These are phyloP conservation scores for Tenebrosternarchus preto DNA, from an alignment of 2,113 vertebrate genomes.

Conservation along the genomic window DNA sequence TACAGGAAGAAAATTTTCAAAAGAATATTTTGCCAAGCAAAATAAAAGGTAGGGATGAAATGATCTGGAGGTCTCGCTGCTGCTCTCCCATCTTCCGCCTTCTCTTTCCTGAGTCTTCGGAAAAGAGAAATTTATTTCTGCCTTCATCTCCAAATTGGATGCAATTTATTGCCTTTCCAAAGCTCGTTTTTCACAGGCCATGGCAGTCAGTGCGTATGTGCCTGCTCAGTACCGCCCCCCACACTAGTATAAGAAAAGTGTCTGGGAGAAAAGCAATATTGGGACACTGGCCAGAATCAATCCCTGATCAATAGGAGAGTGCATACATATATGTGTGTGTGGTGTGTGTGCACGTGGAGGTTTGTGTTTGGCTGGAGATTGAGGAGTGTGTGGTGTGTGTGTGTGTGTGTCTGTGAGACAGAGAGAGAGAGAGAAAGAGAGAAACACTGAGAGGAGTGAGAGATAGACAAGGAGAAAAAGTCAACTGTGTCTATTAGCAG, in stretches of 20 bases:
- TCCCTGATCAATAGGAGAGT: conserved; percentile 55
- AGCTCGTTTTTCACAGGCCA: conserved; percentile 82
- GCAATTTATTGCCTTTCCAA: conserved; percentile 83
- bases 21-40: conserved; percentile 63
- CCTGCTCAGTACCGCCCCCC: conserved; percentile 75
- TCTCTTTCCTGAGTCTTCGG: conserved; percentile 74
- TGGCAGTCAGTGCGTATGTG: conserved; percentile 78
- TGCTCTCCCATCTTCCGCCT: conserved; percentile 11
- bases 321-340: conserved; percentile 63
- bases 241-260: conserved; percentile 80
- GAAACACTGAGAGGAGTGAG: not conserved
- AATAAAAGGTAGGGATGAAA: conserved; percentile 69
- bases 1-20: conserved; percentile 73
- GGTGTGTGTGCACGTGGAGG: conserved; percentile 33
- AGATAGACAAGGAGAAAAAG: not conserved
- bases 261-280: conserved; percentile 71
- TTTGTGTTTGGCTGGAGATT: not conserved
- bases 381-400: conserved; percentile 19
- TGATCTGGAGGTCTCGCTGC: conserved; percentile 67
- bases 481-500: not conserved
- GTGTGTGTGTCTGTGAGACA: not conserved
- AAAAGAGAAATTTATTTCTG: conserved; percentile 83
- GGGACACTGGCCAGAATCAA: conserved; percentile 69
- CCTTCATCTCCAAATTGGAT: conserved; percentile 86
- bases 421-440: not conserved